Base-by-base conservation (phyloP, 2,113 vertebrate genomes). In the Heteronetta atricapilla region DNA sequence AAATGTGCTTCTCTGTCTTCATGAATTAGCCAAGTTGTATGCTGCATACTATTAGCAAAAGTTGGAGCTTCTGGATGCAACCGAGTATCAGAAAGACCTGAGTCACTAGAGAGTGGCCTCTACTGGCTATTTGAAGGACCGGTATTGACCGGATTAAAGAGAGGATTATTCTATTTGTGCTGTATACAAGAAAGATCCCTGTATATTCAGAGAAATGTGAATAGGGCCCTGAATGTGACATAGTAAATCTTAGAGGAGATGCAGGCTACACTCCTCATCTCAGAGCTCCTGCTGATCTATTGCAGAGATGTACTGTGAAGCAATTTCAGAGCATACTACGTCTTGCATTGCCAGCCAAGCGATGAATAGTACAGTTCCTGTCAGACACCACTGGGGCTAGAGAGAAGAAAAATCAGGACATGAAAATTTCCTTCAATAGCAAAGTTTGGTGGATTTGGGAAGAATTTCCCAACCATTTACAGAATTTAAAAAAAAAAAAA, bases 161-260 rank as follows among this genome's bases (percentile, higher is more conserved):
- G 14, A 72, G 36, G 73, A 55, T 92, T 88, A 68, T 72, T 94
- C 83, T 60, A 85, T 89, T 91, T 75, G 42, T 56, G 78, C 55
- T 84, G 76, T 20, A 91, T 79, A 89, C 82, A 72, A 87, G 79
- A 88, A 90, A 88, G 90, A 83, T 50, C 89, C 64, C 69, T 91
- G 92, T 92, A 62, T 69, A 88, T 85, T 91, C 93, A 70, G n/a
- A 64, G 79, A 80, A 86, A 84, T 50, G 72, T 80, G 81, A 92
- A 60, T 5, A 83, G 82, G 86, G 46, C 59, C 84, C 76, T 75
- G 82, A 80, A 72, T 73, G 53, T 21, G 60, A 60, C 88, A 50
- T 0, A 60, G 83, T 29, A 86, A 94, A 92, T 56, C 77, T 63
- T 42, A 7, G 60, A 83, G 88, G 83, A 82, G 96, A 62, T 64